Base-by-base conservation (phyloP, 35 echinoderm and acorn worm genomes). In the Stichopus chloronotus region DNA sequence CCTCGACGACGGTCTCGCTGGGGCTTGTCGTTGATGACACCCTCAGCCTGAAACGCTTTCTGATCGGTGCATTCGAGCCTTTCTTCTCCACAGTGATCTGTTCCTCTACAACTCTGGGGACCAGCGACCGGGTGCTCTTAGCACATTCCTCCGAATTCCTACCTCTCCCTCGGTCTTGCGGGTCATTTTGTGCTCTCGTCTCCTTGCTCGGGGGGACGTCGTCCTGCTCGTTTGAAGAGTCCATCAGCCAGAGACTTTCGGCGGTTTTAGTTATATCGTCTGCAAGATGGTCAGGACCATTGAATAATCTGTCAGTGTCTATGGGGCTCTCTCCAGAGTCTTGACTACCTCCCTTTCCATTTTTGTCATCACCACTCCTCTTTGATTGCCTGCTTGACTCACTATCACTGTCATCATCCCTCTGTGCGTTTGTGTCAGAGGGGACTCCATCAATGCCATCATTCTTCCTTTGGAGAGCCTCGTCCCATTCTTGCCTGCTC, bases 31-130 rank as follows among this genome's bases (percentile, higher is more conserved):
- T 57, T 57, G 54, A 58, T 12, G 86, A 88, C 86, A 58, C 86
- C 13, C 88, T 25, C 22, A 91, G 25, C 76, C 88, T 72, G 72
- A 91, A 91, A 14, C 88, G 25, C 52, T 91, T 91, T n/a, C 88
- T 25, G 19, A 91, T 91, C 10, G 88, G 88, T 53, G 88, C 88
- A 58, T 91, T 91, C 24, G 88, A 91, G 9, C 72, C 72, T 65
- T 91, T 72, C 88, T 91, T 91, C 65, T 91, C 88, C 52, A 91
- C 88, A 3, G 88, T 91, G 21, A 91, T 72, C 88, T 91, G 86
- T n/a, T 88, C 86, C 57, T 88, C 86, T 57, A 88, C 23, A 9
- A 88, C 58, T 25, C 58, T 69, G 16, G 61, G 86, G 20, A 65
- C 4, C 61, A 9, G 58, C 4, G 86, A 63, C 58, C 57, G n/a